Evolutionary conservation across 2,888 invertebrate species (phyloP).

Genomic region (Syrphus vitripennis): DNA sequence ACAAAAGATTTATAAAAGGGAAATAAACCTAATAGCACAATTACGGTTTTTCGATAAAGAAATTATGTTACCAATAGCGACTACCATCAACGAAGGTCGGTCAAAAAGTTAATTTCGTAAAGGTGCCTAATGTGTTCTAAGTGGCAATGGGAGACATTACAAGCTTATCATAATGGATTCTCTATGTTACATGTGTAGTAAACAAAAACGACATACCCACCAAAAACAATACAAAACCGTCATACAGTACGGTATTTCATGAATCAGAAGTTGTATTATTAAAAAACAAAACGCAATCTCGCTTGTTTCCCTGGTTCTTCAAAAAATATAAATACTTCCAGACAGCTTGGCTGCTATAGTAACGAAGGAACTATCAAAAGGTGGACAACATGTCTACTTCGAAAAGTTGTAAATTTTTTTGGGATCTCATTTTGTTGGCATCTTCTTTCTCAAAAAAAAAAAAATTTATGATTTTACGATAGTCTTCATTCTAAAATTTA

Average conservation of each 20-base stretch:
- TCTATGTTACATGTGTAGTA: background rate
- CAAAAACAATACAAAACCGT: background rate
- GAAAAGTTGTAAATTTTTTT: constrained; percentile 24
- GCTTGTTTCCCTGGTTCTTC: background rate
- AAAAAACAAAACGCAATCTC: background rate
- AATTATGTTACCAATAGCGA: constrained; percentile 31
- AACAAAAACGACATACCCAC: background rate
- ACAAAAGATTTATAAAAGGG: background rate
- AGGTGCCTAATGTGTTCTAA: background rate
- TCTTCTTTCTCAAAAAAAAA: constrained; percentile 21
- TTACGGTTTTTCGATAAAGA: background rate
- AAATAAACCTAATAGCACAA: background rate
- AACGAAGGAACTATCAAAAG: background rate
- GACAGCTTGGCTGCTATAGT: constrained; percentile 48
- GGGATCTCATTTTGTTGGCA: constrained; percentile 15
- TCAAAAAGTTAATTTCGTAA: background rate
- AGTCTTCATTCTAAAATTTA: constrained; percentile 36
- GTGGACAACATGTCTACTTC: constrained; percentile 52
- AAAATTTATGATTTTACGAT: constrained; percentile 59
- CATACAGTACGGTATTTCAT: background rate
- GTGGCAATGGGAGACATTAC: background rate
- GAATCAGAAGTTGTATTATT: background rate
- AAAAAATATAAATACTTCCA: background rate
- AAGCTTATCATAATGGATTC: background rate
- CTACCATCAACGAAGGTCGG: constrained; percentile 6